Percentiles rank a stretch among this genome's conserved stretches.
Evolutionary conservation across 2,888 invertebrate species (phyloP).

Genomic region (Troides oblongomaculatus): DNA sequence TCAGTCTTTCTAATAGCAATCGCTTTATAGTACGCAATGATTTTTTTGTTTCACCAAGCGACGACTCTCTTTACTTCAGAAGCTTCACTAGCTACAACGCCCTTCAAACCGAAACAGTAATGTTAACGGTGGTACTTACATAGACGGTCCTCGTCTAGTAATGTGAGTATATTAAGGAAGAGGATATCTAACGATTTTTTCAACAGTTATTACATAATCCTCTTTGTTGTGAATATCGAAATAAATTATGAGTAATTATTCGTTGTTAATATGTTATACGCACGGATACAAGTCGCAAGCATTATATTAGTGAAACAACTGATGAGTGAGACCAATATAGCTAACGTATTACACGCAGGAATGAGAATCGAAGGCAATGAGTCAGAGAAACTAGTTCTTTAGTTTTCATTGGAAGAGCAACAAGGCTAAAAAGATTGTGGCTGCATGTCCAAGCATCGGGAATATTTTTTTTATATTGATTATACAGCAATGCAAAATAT

Average conservation of each 20-base stretch:
- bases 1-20: neutral
- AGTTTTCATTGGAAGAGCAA: conserved; percentile 45
- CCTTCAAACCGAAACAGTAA: no score
- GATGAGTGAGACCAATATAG: conserved; percentile 8
- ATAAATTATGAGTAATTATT: neutral
- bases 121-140: no score
- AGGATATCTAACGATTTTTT: neutral
- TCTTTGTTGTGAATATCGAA: neutral
- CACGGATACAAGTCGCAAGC: conserved; percentile 10
- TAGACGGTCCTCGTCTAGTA: no score
- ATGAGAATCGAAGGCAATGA: conserved; percentile 44
- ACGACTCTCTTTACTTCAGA: no score
- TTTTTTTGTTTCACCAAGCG: no score
- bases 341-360: conserved; percentile 10
- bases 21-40: no score
- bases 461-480: conserved; percentile 15
- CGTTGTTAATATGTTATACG: conserved; percentile 3
- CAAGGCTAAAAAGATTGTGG: conserved; percentile 33
- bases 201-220: neutral
- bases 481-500: conserved; percentile 9
- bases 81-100: no score
- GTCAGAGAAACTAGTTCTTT: conserved; percentile 41
- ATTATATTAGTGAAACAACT: conserved; percentile 3
- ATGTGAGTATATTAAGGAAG: neutral
- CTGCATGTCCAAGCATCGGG: conserved; percentile 7